phyloP scores from a whole-genome alignment of 2,797 vertebrate genomes.

The Picus viridis region DNA sequence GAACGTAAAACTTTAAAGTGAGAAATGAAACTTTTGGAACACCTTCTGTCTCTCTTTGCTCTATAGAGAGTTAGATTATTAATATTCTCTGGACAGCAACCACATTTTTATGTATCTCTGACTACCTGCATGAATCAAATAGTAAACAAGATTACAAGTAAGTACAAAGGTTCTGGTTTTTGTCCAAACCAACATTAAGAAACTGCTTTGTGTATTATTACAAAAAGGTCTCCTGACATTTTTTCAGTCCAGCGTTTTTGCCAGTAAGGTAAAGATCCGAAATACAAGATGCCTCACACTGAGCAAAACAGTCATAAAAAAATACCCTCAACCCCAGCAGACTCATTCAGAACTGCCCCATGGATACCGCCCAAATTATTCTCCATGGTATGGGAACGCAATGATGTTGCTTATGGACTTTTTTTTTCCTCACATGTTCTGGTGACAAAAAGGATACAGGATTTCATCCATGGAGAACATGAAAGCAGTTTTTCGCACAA shows the following conservation, averaged over 20 bases:
- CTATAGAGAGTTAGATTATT: not conserved
- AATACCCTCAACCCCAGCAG: not conserved
- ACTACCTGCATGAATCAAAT: slow-evolving; percentile 22
- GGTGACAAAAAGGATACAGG: slow-evolving; percentile 1
- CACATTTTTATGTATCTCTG: not conserved
- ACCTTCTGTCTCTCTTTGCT: not conserved
- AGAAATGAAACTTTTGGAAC: slow-evolving; percentile 20
- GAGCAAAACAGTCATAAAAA: not conserved
- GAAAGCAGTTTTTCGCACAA: slow-evolving; percentile 49
- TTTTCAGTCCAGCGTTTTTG: not conserved
- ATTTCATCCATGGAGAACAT: not conserved
- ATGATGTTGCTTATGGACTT: not conserved
- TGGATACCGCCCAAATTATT: not conserved
- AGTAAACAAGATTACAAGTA: slow-evolving; percentile 32
- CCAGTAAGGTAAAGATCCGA: not conserved
- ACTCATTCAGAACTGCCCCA: not conserved
- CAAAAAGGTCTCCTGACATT: not conserved
- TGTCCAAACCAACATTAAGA: slow-evolving; percentile 13
- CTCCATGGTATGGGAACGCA: not conserved
- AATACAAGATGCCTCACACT: not conserved
- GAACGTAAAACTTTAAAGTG: slow-evolving; percentile 44
- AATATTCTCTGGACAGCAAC: slow-evolving; percentile 17
- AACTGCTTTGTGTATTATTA: not conserved
- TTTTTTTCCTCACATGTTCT: not conserved
- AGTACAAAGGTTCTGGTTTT: not conserved